Evolutionary conservation across 2,888 invertebrate genomes (phyloP), one percentile per base, ranked within the genome.

Genomic region (Unio pictorum): DNA sequence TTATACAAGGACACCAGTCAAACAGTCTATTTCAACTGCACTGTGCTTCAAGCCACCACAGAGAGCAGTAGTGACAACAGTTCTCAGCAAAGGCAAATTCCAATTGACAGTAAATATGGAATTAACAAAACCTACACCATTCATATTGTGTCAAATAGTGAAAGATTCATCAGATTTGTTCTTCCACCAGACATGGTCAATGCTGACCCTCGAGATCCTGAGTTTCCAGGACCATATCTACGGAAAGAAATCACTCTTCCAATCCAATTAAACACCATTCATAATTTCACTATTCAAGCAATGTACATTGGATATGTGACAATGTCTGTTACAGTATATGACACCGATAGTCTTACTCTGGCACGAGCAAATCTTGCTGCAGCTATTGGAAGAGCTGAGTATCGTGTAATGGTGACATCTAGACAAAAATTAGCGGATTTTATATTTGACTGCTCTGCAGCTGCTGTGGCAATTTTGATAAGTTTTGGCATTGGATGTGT

Each of bases 401-500:
- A 78, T 55, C 79, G 75, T 61, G 81, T 86, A 68, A 76, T 79
- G 18, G 81, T 83, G 2, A 76, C 80, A 60, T 73, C 84, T 28
- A 80, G 78, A 28, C 84, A 81, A 68, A 81, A 86, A 74, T 76
- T 79, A 11, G 87, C 88, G 4, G 87, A 89, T 78, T 75, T 85
- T 70, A 86, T 84, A 66, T 89, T 88, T 78, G 86, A 89, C 76
- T 83, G 84, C 67, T 83, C 84, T 4, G 84, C 86, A 8, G 87
- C 87, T 7, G 84, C 84, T 55, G 82, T 89, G 30, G 87, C 87
- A 67, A 85, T 87, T 69, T 80, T 88, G 56, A 88, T 87, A 68
- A 87, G 86, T 71, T 87, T 89, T 76, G 87, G 87, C 66, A 84
- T 88, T 61, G 89, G 89, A 67, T 88, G 87, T 76, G 83, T 85